A percentile compares a stretch with the other conserved stretches of the same genome.
phyloP scores from a whole-genome alignment of 2,113 vertebrate species.

The Chaetura pelagica region DNA sequence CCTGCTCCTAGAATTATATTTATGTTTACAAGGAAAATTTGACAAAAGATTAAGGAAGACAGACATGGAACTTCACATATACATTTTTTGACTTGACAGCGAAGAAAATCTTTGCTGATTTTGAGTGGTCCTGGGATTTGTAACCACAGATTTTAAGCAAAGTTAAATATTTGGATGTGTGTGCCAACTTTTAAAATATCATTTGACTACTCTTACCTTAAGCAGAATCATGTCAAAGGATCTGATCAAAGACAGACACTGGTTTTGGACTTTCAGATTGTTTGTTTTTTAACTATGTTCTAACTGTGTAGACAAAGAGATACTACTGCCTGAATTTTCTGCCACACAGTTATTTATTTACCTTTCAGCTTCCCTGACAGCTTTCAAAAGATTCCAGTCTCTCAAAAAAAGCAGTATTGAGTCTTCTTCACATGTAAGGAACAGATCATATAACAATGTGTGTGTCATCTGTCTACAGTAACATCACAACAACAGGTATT shows the following conservation, averaged over 20 bases:
- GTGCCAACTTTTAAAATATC: background rate
- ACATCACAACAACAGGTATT: background rate
- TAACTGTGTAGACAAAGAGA: background rate
- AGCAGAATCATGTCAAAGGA: background rate
- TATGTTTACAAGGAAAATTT: background rate
- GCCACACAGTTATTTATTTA: background rate
- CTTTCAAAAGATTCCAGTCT: background rate
- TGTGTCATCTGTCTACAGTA: background rate
- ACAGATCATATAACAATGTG: background rate
- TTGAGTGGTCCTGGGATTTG: background rate
- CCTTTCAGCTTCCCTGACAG: background rate
- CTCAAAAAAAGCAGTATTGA: background rate
- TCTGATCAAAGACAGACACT: background rate
- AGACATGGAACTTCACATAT: background rate
- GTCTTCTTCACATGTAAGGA: background rate
- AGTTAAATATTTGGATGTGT: background rate
- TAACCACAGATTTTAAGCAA: background rate
- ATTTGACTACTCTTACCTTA: background rate
- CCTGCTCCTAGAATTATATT: fast-evolving
- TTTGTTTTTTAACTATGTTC: background rate
- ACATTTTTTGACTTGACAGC: fast-evolving
- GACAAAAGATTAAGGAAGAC: background rate
- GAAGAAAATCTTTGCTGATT: background rate
- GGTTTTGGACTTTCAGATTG: background rate
- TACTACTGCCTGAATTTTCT: background rate